Evolutionary conservation across 2,888 invertebrate species (phyloP).

Genomic region (Macrosiphum euphorbiae): DNA sequence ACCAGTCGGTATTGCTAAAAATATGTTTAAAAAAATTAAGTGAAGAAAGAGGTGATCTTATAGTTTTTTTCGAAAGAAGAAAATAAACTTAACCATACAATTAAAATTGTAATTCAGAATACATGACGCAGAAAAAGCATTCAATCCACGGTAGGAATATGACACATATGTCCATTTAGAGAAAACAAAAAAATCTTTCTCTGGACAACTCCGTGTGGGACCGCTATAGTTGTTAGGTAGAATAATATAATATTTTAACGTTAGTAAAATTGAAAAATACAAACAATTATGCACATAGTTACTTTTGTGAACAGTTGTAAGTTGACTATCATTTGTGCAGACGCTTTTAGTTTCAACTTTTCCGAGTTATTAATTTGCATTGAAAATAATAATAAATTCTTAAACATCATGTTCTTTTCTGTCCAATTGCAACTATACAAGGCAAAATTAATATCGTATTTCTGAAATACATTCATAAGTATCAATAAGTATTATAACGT

Average conservation of each 20-base stretch:
- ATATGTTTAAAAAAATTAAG: background rate
- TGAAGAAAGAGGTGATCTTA: background rate
- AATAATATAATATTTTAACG: too few species aligned
- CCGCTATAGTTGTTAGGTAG: too few species aligned
- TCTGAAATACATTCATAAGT: background rate
- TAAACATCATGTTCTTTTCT: background rate
- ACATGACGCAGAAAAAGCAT: too few species aligned
- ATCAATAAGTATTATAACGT: background rate
- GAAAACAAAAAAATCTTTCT: too few species aligned
- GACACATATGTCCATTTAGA: too few species aligned
- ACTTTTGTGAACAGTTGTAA: constrained; percentile 23
- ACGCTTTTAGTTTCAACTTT: background rate
- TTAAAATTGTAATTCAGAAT: too few species aligned
- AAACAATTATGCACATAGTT: background rate
- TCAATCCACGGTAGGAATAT: too few species aligned
- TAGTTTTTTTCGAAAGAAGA: too few species aligned
- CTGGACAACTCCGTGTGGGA: too few species aligned
- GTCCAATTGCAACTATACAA: constrained; percentile 33
- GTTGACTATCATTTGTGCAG: background rate
- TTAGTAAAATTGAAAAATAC: too few species aligned
- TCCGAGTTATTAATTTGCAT: background rate
- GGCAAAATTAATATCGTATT: background rate
- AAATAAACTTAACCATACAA: too few species aligned
- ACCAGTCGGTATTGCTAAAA: constrained; percentile 48
- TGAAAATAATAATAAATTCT: constrained; percentile 22